A percentile compares a stretch with the other conserved stretches of the same genome.
These are phyloP conservation scores for Trichechus manatus DNA, from an alignment of 2,113 vertebrate genomes.

Conservation along the genomic window DNA sequence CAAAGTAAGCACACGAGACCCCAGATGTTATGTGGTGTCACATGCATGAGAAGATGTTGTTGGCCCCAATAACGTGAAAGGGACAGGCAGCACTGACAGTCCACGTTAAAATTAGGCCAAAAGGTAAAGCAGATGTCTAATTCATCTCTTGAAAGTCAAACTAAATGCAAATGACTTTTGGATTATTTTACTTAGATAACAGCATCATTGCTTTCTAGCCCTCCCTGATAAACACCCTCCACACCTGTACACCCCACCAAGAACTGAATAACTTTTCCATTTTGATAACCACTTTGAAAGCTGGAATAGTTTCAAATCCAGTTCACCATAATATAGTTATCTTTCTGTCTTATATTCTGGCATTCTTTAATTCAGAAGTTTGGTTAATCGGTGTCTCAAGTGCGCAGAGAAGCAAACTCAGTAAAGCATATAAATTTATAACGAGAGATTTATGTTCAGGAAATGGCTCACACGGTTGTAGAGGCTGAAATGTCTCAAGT, in stretches of 20 bases:
- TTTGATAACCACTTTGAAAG: not conserved
- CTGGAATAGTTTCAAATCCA: not conserved
- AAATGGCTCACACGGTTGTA: too few relatives aligned
- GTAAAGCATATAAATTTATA: too few relatives aligned
- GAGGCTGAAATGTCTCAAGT: too few relatives aligned
- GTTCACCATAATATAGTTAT: not conserved
- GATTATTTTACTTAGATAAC: not conserved
- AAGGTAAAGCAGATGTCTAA: not conserved
- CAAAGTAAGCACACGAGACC: too few relatives aligned
- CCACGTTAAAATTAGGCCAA: not conserved
- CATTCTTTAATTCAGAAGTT: not conserved
- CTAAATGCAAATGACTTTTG: not conserved
- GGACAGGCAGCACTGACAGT: rapidly evolving
- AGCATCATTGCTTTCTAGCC: not conserved
- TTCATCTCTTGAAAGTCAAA: not conserved
- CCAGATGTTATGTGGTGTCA: not conserved
- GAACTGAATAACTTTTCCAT: not conserved
- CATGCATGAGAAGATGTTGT: not conserved
- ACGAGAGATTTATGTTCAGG: too few relatives aligned
- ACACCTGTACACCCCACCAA: not conserved
- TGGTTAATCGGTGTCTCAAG: not conserved
- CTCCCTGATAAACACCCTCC: not conserved
- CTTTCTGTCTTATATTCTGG: not conserved
- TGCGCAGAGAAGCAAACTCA: too few relatives aligned
- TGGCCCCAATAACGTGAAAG: too few relatives aligned